Conservation (phyloP, 2,797 vertebrate genomes). For the Dryobates pubescens region DNA sequence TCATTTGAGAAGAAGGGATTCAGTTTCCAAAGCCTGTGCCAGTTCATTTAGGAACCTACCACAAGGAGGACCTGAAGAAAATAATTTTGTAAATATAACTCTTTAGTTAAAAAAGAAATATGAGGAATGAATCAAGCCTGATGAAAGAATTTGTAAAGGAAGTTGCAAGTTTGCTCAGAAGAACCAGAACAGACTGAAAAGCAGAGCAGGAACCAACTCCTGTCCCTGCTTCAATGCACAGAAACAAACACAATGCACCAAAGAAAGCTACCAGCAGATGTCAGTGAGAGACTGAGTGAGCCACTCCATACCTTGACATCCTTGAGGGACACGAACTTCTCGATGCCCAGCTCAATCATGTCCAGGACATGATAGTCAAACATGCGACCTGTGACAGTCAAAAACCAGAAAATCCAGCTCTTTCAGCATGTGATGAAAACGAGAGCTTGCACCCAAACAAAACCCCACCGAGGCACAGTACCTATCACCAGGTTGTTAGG, state of each 20-base stretch:
- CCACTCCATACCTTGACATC: constrained; percentile 88
- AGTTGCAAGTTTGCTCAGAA: not conserved
- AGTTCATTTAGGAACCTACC: not conserved
- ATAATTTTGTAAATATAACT: not conserved
- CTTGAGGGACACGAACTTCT: constrained; percentile 88
- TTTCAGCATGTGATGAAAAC: not conserved
- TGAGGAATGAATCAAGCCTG: not conserved
- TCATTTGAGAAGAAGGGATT: not conserved
- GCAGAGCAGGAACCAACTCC: not conserved
- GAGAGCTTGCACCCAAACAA: not conserved
- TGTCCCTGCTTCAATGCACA: not conserved
- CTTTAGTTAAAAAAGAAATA: not conserved
- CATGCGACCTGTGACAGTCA: constrained; percentile 86
- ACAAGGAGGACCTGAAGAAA: not conserved
- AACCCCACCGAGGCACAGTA: constrained; percentile 62
- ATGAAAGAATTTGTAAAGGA: not conserved
- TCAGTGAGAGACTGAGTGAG: not conserved
- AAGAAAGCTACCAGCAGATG: constrained; percentile 38
- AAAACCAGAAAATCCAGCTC: not conserved
- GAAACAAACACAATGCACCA: not conserved
- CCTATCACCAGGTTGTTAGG: constrained; percentile 95
- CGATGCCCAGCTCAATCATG: constrained; percentile 95
- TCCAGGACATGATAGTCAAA: constrained; percentile 96
- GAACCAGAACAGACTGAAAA: not conserved
- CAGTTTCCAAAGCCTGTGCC: not conserved